phyloP scores from a whole-genome alignment of 2,797 vertebrate species.

The Girardinus metallicus region DNA sequence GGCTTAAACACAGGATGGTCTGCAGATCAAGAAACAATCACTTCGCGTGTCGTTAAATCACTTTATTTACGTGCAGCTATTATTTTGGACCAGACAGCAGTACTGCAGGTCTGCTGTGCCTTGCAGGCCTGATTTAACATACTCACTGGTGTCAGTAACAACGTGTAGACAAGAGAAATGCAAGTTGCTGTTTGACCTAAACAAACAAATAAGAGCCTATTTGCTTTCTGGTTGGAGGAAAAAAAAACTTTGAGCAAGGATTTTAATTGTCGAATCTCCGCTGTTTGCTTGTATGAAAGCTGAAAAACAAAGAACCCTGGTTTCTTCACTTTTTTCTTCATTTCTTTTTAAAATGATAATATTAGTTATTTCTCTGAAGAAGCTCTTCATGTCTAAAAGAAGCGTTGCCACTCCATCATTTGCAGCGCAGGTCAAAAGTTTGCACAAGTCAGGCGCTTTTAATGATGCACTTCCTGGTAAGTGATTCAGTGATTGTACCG shows the following conservation, averaged over 20 bases:
- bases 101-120: conserved; percentile 25
- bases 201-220: conserved; percentile 41
- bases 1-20: conserved; percentile 26
- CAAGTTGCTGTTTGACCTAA: conserved; percentile 41
- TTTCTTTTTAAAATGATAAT: neutral
- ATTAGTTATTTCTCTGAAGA: neutral
- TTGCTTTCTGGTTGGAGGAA: conserved; percentile 40
- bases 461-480: neutral
- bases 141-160: conserved; percentile 10
- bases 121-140: conserved; percentile 39
- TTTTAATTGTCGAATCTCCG: conserved; percentile 38
- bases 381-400: neutral
- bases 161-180: conserved; percentile 27
- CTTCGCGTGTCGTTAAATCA: conserved; percentile 39
- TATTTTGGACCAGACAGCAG: conserved; percentile 35
- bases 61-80: conserved; percentile 45
- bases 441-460: neutral
- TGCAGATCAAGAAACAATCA: conserved; percentile 48
- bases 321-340: too few species aligned
- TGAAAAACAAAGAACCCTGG: neutral
- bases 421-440: neutral
- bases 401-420: neutral
- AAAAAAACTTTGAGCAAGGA: conserved; percentile 27
- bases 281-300: neutral
- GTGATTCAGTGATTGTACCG: neutral